Evolutionary conservation across 2,113 vertebrate genomes (phyloP), one percentile per base, ranked within the genome.

Genomic region (Odocoileus virginianus): DNA sequence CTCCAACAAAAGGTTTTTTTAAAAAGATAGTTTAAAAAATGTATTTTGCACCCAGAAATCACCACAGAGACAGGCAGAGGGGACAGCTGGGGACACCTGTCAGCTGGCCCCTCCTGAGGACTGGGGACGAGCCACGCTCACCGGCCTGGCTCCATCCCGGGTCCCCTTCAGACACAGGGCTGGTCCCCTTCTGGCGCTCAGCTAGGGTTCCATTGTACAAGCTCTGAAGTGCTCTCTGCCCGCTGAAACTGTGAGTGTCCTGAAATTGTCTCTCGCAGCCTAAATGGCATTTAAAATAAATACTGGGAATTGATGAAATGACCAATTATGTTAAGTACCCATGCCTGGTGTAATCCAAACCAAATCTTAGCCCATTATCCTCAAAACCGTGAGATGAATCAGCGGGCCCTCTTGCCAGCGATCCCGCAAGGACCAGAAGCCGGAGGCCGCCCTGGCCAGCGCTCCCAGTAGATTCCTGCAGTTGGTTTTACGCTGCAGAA

Each of bases 261-360:
- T 76, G 25, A 95, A 94, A 95, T 30, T 33, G 40, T 87, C 97
- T 93, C 88, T 71, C 27, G 52, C 88, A 79, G 94, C 91, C 91
- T 96, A 84, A 89, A 79, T 14, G 88, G 95, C 82, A 93, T 97
- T 97, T 93, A 88, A 90, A 96, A 96, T 89, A 97, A 97, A 96
- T 67, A 89, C 97, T 93, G 94, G 45, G 64, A 97, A 94, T 84
- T 87, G 97, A 91, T 89, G 86, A 97, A 97, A 96, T 83, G 95
- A 86, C 96, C 97, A 95, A 96, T 98, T 98, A 97, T 85, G 87
- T 92, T 95, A 98, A 98, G 95, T 81, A 85, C 58, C 78, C 87
- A 5, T 33, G 96, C 91, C 96, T 95, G 86, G 83, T 84, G 79
- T 97, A 76, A 98, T 96, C 89, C 93, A 96, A 88, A 98, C 96